Evolutionary conservation across 2,888 invertebrate genomes (phyloP).

Genomic region (Nezara viridula): DNA sequence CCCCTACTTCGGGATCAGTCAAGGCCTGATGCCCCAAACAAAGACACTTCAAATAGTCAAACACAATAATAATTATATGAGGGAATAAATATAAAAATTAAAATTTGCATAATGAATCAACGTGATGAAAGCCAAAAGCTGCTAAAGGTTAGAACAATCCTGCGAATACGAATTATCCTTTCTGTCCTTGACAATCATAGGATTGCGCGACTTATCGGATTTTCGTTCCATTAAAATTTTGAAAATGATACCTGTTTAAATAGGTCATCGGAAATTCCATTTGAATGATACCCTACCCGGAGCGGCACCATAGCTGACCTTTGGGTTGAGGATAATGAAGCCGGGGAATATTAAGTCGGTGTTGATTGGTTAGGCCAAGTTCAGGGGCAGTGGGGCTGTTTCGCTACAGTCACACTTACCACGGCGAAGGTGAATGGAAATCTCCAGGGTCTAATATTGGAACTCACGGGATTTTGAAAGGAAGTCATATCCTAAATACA

Average conservation of each 20-base stretch:
- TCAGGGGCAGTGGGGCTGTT: not conserved
- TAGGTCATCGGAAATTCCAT: constrained; percentile 34
- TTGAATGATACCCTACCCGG: not conserved
- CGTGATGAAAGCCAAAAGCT: not conserved
- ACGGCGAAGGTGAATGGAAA: not conserved
- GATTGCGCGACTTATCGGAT: constrained; percentile 23
- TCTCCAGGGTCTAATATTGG: not conserved
- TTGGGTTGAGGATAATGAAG: not conserved
- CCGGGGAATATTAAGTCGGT: not conserved
- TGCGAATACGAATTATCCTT: not conserved
- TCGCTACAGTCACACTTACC: not conserved
- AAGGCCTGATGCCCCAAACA: too few relatives aligned
- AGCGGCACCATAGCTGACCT: not conserved
- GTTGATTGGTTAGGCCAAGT: constrained; percentile 28
- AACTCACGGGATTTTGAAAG: not conserved
- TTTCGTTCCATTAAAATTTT: not conserved
- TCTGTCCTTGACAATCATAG: not conserved
- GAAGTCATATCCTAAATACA: not conserved
- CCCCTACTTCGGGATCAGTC: too few relatives aligned
- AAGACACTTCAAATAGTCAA: too few relatives aligned
- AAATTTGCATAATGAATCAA: not conserved
- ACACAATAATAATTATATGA: too few relatives aligned
- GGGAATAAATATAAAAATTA: too few relatives aligned
- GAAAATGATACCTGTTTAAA: constrained; percentile 20
- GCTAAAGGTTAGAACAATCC: not conserved